phyloP scores from a whole-genome alignment of 2,888 invertebrate genomes.

The Cylloceria caligata region DNA sequence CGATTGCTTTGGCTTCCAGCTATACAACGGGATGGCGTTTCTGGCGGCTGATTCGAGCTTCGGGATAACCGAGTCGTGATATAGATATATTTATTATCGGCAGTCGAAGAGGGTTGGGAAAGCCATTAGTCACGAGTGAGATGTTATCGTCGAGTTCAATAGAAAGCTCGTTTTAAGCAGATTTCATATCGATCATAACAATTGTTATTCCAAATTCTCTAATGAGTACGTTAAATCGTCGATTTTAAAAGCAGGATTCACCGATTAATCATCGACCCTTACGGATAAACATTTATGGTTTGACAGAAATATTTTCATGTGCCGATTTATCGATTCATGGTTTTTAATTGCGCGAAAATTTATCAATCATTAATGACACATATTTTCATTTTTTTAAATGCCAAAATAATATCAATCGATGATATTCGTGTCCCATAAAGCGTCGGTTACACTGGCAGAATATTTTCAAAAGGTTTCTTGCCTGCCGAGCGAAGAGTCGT shows the following conservation, averaged over 20 bases:
- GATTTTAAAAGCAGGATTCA: not conserved
- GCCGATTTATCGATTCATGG: not conserved
- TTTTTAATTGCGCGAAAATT: not conserved
- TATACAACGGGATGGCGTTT: constrained; percentile 36
- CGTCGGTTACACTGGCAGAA: no score
- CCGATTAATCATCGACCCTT: not conserved
- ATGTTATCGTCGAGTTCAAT: constrained; percentile 26
- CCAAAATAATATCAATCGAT: no score
- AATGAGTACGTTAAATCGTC: not conserved
- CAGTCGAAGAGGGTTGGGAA: constrained; percentile 22
- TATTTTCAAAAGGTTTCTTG: no score
- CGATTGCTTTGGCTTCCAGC: constrained; percentile 34
- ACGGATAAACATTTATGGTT: not conserved
- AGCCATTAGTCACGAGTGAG: constrained; percentile 44
- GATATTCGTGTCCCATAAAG: no score
- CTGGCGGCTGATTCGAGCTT: constrained; percentile 30
- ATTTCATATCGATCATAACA: constrained; percentile 1
- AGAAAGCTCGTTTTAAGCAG: not conserved
- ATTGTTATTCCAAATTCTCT: not conserved
- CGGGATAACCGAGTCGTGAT: constrained; percentile 18
- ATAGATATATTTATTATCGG: constrained; percentile 50
- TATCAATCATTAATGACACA: not conserved
- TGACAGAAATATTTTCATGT: not conserved
- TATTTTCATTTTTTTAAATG: no score
- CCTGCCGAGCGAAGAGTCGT: no score